Evolutionary conservation across 1,140 invertebrate species (phyloP), one percentile per base, ranked within the genome.

Genomic region (Phthorimaea operculella): DNA sequence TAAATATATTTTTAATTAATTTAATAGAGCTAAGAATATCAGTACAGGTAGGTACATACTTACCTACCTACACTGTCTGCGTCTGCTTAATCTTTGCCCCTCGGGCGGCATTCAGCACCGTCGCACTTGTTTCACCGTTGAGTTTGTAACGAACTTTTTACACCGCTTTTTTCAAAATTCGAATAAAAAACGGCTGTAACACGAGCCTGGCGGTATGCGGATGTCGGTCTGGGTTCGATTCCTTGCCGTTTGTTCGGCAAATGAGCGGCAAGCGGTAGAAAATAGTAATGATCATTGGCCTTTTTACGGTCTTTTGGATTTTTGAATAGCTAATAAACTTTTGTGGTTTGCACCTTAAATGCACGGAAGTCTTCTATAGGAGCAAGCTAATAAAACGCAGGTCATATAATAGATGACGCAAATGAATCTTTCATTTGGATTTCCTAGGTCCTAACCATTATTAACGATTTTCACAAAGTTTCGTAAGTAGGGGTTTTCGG

Each of bases 121-220:
- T 48, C 57, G 66, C 75, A 80, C 77, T 80, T 80, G 77, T 70
- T 66, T 42, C 45, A 47, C 15, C 15, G 39, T 16, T 17, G 44
- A 62, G 60, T 54, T 63, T 74, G 67, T 68, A 68, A 66, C 60
- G 33, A 67, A 71, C 58, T 81, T 80, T 79, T 78, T 76, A 73
- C 52, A 11, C 12, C 52, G 33, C 39, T 54, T 65, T 76, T 51
- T 69, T 69, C 61, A 21, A 36, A 21, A 15, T 55, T 18, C 14
- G 51, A 49, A 59, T 55, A 51, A 71, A 79, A 72, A 74, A 76
- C 64, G 51, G 36, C 18, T 58, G 73, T 63, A 81, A 77, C 76
- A 77, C 74, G 76, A 79, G 72, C 71, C 70, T 64, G 67, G 57
- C 62, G 74, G 76, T 54, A 79, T 79, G 74, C 76, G 78, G 78